Conservation (phyloP, 2,888 invertebrate species). For the Heteropelma amictum region DNA sequence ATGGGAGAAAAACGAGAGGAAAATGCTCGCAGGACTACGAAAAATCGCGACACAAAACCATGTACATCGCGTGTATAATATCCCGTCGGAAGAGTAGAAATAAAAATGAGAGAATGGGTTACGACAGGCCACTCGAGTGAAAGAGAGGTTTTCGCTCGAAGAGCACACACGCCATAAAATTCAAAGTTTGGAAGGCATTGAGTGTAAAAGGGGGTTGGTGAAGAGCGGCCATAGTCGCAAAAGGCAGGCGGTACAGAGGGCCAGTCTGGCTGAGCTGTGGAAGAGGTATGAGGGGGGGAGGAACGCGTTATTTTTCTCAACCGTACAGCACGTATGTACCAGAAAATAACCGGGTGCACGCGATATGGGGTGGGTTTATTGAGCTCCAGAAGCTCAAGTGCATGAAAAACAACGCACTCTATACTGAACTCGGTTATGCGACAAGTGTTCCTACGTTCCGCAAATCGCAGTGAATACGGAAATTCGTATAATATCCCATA, state of each 20-base stretch:
- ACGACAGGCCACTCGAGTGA: constrained; percentile 16
- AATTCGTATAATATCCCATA: too few relatives aligned
- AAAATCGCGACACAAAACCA: background rate
- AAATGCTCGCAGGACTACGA: background rate
- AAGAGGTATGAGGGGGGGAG: background rate
- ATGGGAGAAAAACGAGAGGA: background rate
- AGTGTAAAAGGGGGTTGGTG: background rate
- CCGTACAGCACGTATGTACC: background rate
- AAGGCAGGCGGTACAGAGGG: too few relatives aligned
- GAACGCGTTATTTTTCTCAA: constrained; percentile 1
- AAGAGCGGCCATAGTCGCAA: constrained; percentile 32
- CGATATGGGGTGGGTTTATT: background rate
- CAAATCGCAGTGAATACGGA: too few relatives aligned
- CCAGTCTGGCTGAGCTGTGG: constrained; percentile 18
- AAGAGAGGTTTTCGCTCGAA: background rate
- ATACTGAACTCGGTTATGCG: too few relatives aligned
- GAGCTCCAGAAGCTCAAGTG: background rate
- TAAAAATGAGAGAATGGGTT: constrained; percentile 21
- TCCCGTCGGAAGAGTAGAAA: constrained; percentile 5
- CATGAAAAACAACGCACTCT: too few relatives aligned
- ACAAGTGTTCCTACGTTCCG: too few relatives aligned
- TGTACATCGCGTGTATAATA: background rate
- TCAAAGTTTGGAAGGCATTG: constrained; percentile 36
- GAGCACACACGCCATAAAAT: constrained; percentile 36
- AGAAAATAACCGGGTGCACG: background rate